These are phyloP conservation scores for Ophion ellenae DNA, from an alignment of 2,888 invertebrate genomes.

Conservation along the genomic window DNA sequence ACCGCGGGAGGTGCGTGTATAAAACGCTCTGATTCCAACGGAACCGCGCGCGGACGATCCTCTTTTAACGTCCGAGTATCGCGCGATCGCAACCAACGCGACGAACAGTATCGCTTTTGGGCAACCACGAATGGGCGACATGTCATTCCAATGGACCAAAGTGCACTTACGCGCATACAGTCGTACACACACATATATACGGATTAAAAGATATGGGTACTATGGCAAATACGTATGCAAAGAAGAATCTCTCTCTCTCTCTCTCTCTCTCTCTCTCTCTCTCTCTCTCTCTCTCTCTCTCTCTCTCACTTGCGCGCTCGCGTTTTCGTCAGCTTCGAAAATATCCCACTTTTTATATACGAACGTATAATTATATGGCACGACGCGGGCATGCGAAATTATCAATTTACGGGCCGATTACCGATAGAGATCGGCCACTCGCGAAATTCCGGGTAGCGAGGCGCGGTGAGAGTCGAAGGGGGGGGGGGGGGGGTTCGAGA, in stretches of 20 bases:
- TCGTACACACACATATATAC: neutral
- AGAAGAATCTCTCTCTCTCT: constrained; percentile 5
- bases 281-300: constrained; percentile 14
- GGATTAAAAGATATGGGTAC: neutral
- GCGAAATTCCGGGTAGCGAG: constrained; percentile 39
- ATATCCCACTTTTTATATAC: constrained; percentile 51
- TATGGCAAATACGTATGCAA: neutral
- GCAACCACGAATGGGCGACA: constrained; percentile 56
- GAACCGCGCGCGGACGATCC: constrained; percentile 45
- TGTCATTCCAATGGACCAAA: constrained; percentile 13
- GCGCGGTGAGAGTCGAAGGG: neutral
- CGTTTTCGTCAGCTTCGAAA: constrained; percentile 30
- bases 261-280: neutral
- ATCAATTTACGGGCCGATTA: constrained; percentile 66
- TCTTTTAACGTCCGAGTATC: neutral
- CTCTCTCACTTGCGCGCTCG: too few relatives aligned
- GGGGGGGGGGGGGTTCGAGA: neutral
- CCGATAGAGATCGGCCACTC: constrained; percentile 59
- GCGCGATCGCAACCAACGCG: constrained; percentile 12
- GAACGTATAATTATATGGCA: constrained; percentile 57
- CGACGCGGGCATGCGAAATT: constrained; percentile 49
- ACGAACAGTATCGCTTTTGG: constrained; percentile 48
- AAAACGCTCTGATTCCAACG: constrained; percentile 52
- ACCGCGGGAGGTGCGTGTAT: constrained; percentile 30
- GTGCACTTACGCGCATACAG: neutral